Evolutionary conservation across 2,113 vertebrate genomes (phyloP).

Genomic region (Charina bottae): DNA sequence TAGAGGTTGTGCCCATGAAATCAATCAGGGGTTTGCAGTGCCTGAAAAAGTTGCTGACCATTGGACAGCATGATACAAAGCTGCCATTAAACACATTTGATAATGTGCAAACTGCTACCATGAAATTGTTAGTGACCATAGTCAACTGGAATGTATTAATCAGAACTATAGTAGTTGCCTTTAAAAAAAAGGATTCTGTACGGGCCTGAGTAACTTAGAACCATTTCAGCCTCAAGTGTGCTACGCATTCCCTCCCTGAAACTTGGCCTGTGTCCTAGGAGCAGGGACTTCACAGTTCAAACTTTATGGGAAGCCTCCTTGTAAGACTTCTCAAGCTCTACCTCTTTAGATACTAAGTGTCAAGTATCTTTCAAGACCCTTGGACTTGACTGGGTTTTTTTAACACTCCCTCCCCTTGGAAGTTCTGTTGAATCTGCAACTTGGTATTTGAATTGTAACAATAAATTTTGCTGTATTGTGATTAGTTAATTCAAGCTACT

Average conservation of each 20-base stretch:
- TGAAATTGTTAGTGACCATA: background rate
- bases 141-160: background rate
- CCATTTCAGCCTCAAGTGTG: background rate
- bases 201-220: background rate
- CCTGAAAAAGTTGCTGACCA: background rate
- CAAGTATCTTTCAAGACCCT: background rate
- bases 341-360: background rate
- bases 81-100: background rate
- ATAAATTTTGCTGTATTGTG: background rate
- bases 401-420: too few relatives aligned
- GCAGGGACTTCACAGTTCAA: background rate
- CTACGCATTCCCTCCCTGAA: background rate
- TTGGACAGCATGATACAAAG: background rate
- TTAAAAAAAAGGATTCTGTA: background rate
- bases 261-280: background rate
- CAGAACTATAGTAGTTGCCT: background rate
- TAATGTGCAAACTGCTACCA: background rate
- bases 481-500: background rate
- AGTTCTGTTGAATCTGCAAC: background rate
- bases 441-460: background rate
- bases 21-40: background rate
- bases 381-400: background rate
- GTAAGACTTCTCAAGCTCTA: background rate
- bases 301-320: background rate
- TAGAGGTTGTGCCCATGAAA: background rate